A percentile compares a stretch with the other conserved stretches of the same genome.
Conservation (phyloP, 2,888 invertebrate species). For the Prenolepis imparis region DNA sequence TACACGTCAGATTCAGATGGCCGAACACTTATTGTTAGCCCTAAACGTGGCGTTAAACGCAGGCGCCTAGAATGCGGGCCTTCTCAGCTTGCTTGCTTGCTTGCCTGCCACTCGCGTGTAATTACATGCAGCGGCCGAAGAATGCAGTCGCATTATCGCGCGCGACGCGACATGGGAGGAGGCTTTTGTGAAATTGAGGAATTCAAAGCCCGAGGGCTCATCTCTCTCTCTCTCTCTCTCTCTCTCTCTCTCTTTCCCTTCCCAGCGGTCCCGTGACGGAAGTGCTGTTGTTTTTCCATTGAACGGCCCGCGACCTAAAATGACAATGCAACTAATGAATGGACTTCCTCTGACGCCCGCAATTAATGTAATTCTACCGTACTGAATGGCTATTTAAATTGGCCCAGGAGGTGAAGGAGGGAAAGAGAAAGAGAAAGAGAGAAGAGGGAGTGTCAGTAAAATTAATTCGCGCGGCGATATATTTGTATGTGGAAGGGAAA, state of each 20-base stretch:
- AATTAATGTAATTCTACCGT: constrained; percentile 75
- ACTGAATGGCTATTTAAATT: constrained; percentile 75
- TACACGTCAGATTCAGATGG: background rate
- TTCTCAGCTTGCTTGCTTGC: constrained; percentile 31
- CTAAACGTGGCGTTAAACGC: constrained; percentile 15
- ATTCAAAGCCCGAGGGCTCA: constrained; percentile 13
- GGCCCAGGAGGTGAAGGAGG: constrained; percentile 57
- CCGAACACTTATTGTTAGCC: background rate
- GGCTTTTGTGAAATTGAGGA: constrained; percentile 54
- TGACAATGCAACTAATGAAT: constrained; percentile 77
- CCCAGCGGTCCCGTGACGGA: constrained; percentile 51
- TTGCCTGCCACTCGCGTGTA: constrained; percentile 17
- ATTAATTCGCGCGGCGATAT: constrained; percentile 61
- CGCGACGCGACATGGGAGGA: background rate
- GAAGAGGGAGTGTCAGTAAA: constrained; percentile 42
- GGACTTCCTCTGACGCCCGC: constrained; percentile 74
- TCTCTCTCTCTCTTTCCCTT: background rate
- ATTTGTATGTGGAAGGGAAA: constrained; percentile 45
- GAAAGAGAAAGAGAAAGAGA: background rate
- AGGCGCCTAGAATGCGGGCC: constrained; percentile 25
- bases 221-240: background rate
- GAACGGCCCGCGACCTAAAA: constrained; percentile 64
- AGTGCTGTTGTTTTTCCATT: constrained; percentile 69
- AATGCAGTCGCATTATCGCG: constrained; percentile 48
- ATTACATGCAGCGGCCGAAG: constrained; percentile 48